Evolutionary conservation across 2,113 vertebrate species (phyloP).

Genomic region (Calonectris borealis): DNA sequence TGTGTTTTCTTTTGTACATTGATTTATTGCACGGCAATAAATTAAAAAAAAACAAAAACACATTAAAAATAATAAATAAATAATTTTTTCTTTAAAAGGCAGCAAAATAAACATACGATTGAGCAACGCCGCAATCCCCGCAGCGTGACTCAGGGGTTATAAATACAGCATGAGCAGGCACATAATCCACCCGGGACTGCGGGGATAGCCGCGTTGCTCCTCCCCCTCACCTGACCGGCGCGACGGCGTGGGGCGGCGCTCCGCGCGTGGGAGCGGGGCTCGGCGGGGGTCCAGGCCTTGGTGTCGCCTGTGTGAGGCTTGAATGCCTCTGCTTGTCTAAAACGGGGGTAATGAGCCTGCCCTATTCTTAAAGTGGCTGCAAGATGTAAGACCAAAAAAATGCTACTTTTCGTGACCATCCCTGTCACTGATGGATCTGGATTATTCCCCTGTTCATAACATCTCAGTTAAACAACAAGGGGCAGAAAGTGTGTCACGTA

Average conservation of each 20-base stretch:
- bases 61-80: neutral
- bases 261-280: no score
- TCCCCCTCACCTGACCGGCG: neutral
- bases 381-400: neutral
- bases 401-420: rapidly evolving
- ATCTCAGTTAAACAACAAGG: neutral
- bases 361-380: neutral
- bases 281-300: rapidly evolving
- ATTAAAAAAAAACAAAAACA: neutral
- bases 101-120: neutral
- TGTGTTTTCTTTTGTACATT: no score
- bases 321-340: rapidly evolving
- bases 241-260: neutral
- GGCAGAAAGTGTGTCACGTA: neutral
- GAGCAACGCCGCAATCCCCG: neutral
- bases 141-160: neutral
- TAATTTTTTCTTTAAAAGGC: neutral
- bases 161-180: neutral
- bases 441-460: neutral
- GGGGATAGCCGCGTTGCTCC: neutral
- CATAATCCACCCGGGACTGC: neutral
- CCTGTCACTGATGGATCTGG: neutral
- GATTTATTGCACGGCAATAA: neutral
- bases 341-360: rapidly evolving
- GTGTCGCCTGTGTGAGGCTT: rapidly evolving